Evolutionary conservation across 64 coral and sea anemone species (phyloP), one percentile per base, ranked within the genome.

Genomic region (Porites lutea): DNA sequence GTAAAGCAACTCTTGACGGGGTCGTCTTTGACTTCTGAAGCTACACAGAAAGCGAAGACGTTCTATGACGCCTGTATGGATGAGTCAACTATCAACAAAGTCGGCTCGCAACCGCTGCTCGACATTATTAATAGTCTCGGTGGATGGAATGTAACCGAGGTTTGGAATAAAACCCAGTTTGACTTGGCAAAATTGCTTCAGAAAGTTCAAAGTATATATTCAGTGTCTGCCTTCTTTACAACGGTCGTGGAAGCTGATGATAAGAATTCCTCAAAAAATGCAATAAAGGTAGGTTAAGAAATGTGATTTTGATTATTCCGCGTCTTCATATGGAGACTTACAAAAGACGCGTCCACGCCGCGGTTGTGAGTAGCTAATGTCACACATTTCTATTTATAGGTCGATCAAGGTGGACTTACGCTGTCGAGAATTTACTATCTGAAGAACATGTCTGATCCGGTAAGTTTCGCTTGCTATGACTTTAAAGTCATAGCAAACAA

Each of bases 31-130:
- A 50, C 16, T 5, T 88, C 88, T 62, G 71, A 78, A 27, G 52
- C 80, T 5, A 80, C 54, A 18, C 19, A 46, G 49, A 80, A 90
- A 13, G 85, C 90, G 2, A 98, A 95, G 50, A 64, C 88, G 44
- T 98, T 92, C 70, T 98, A 98, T 65, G 86, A 95, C 59, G 75
- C 96, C 5, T 98, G 96, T 50, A 98, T 98, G 96, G 77, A 98
- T 59, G 52, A 95, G 61, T 79, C 88, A 3, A 46, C 91, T n/a
- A 75, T 98, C 55, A 86, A 98, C 82, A 68, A 69, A 18, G 55
- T 67, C 10, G 86, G 89, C 20, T 58, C 62, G 14, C 59, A 72
- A 52, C 96, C 96, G 18, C 77, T 98, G 53, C 85, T 53, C 1
- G 77, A 89, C 8, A 89, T 95, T n/a, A 92, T 98, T 9, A 21